Conservation (phyloP, 2,888 invertebrate species). For the Chaetoderma sp. region DNA sequence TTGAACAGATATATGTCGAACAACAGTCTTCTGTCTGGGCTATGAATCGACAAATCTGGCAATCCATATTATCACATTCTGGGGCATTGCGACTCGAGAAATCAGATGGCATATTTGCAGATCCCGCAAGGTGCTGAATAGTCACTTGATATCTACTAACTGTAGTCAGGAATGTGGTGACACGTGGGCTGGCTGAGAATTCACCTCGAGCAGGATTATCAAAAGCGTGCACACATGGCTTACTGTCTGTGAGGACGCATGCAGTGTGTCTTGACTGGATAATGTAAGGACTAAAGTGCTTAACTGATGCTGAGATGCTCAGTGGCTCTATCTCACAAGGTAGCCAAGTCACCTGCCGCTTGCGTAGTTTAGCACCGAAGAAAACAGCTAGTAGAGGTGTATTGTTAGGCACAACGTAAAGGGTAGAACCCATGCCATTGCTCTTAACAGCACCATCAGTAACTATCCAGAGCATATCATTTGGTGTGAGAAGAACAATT, state of each 20-base stretch:
- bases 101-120: conserved; percentile 35
- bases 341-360: conserved; percentile 38
- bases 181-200: conserved; percentile 36
- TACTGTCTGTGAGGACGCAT: conserved; percentile 39
- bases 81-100: conserved; percentile 36
- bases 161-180: conserved; percentile 35
- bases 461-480: conserved; percentile 23
- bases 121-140: conserved; percentile 21
- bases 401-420: conserved; percentile 10
- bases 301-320: conserved; percentile 33
- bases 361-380: conserved; percentile 18
- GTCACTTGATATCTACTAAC: conserved; percentile 26
- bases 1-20: conserved; percentile 15
- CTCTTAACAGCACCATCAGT: conserved; percentile 16
- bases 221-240: conserved; percentile 42
- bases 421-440: conserved; percentile 23
- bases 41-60: conserved; percentile 23
- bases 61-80: conserved; percentile 27
- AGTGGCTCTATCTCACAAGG: conserved; percentile 48
- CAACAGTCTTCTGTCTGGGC: conserved; percentile 35
- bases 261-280: conserved; percentile 34
- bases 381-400: conserved; percentile 14
- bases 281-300: conserved; percentile 43
- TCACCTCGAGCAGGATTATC: conserved; percentile 38
- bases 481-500: conserved; percentile 16